A percentile compares a stretch with the other conserved stretches of the same genome.
phyloP scores from a whole-genome alignment of 2,113 vertebrate species.

The Elephantulus edwardii region DNA sequence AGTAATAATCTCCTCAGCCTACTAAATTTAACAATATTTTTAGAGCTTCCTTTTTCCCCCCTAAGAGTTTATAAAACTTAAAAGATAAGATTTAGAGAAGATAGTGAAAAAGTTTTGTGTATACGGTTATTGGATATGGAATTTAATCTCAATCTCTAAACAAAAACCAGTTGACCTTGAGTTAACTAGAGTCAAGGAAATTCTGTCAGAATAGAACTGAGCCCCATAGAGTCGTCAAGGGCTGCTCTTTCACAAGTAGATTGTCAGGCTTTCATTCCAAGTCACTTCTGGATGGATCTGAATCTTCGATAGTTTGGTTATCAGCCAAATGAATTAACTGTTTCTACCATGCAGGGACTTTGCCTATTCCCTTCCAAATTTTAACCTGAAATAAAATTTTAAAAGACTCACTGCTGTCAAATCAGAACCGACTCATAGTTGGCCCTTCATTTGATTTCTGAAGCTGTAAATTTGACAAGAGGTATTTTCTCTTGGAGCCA shows the following conservation, averaged over 20 bases:
- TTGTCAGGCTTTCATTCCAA: neutral
- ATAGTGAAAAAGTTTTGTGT: neutral
- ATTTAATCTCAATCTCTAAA: neutral
- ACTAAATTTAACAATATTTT: neutral
- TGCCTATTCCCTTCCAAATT: neutral
- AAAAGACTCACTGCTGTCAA: too few relatives aligned
- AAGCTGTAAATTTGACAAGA: too few relatives aligned
- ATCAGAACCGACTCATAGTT: too few relatives aligned
- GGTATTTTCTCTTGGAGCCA: too few relatives aligned
- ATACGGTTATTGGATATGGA: neutral
- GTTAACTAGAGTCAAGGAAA: neutral
- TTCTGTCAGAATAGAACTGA: neutral
- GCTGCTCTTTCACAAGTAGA: neutral
- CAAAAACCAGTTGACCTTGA: neutral
- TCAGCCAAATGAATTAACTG: neutral
- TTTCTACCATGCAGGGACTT: neutral
- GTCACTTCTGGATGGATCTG: neutral
- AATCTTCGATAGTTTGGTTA: neutral
- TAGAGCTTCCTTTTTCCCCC: neutral
- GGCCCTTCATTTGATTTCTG: too few relatives aligned
- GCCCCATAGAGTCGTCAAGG: neutral
- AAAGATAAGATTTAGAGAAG: neutral
- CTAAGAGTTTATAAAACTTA: neutral
- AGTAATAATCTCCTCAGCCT: neutral
- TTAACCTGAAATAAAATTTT: too few relatives aligned